phyloP scores from a whole-genome alignment of 2,797 vertebrate genomes.

The Podargus strigoides region DNA sequence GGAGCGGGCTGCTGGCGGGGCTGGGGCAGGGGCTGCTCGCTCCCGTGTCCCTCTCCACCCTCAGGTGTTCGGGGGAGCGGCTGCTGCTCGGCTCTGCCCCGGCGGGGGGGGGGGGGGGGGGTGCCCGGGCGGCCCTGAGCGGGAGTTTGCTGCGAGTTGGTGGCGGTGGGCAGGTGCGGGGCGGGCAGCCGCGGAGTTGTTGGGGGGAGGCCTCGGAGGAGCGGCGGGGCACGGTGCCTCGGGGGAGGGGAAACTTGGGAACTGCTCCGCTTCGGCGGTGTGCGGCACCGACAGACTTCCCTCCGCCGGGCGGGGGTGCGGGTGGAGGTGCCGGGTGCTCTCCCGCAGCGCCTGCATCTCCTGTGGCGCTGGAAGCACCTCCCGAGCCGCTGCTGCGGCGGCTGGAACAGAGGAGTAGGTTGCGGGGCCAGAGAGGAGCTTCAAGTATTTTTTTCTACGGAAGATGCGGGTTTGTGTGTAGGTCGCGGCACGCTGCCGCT shows the following conservation, averaged over 20 bases:
- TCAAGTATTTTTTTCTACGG: not conserved
- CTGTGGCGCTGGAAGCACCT: constrained; percentile 9
- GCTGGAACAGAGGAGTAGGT: not conserved
- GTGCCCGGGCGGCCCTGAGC: not conserved
- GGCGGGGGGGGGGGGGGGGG: not conserved
- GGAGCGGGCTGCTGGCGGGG: not conserved
- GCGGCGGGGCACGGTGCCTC: not conserved
- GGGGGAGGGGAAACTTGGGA: constrained; percentile 21
- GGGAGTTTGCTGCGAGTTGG: not conserved
- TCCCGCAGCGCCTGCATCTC: not conserved
- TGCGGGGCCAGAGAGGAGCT: not conserved
- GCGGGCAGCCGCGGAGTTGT: not conserved
- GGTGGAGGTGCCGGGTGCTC: too few relatives aligned
- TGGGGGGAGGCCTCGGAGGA: not conserved
- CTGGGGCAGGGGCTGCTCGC: not conserved
- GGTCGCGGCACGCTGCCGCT: not conserved
- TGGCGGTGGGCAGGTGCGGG: not conserved
- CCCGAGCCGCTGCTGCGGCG: not conserved
- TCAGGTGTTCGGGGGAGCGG: not conserved
- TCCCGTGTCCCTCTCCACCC: not conserved
- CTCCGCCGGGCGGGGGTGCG: too few relatives aligned
- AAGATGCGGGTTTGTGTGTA: not conserved
- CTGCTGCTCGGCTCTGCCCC: not conserved
- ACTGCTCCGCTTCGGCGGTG: not conserved
- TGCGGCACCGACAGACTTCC: not conserved